phyloP scores from a whole-genome alignment of 2,113 vertebrate genomes.

The Nerophis lumbriciformis region DNA sequence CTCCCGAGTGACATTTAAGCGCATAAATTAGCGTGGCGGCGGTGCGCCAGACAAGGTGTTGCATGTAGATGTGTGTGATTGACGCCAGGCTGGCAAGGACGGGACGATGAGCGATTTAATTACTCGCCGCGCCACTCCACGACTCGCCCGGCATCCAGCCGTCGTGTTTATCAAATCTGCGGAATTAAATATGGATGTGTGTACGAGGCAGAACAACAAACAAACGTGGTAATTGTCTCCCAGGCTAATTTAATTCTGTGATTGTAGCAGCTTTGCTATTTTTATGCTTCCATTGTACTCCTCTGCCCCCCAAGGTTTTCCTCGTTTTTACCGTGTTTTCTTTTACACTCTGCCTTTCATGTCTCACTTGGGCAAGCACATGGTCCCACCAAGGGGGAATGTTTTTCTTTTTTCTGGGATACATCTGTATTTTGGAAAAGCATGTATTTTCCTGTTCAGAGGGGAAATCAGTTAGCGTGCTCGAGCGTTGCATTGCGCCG shows the following conservation, averaged over 20 bases:
- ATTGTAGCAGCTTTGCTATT: constrained; percentile 67
- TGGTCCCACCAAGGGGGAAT: constrained; percentile 27
- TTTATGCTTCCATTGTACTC: constrained; percentile 54
- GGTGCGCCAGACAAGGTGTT: constrained; percentile 57
- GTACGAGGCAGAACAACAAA: constrained; percentile 66
- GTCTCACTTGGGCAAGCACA: constrained; percentile 49
- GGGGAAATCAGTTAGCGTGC: constrained; percentile 40
- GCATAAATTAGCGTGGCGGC: constrained; percentile 72
- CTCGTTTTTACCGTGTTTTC: constrained; percentile 33
- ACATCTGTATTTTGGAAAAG: constrained; percentile 32
- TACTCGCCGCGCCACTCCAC: constrained; percentile 51
- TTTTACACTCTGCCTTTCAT: constrained; percentile 37
- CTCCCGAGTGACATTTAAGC: constrained; percentile 65
- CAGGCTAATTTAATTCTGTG: constrained; percentile 74
- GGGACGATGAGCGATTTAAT: constrained; percentile 70
- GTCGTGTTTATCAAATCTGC: constrained; percentile 69
- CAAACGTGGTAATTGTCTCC: constrained; percentile 76
- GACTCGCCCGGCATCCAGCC: constrained; percentile 51
- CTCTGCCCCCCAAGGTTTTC: constrained; percentile 40
- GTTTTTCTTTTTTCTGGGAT: constrained; percentile 10
- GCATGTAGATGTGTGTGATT: constrained; percentile 66
- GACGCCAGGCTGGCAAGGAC: constrained; percentile 62
- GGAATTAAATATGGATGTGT: constrained; percentile 71
- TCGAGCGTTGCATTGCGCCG: constrained; percentile 22
- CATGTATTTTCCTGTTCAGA: constrained; percentile 25